Base-by-base conservation (phyloP, 2,113 vertebrate genomes). In the Amblyornis subalaris region DNA sequence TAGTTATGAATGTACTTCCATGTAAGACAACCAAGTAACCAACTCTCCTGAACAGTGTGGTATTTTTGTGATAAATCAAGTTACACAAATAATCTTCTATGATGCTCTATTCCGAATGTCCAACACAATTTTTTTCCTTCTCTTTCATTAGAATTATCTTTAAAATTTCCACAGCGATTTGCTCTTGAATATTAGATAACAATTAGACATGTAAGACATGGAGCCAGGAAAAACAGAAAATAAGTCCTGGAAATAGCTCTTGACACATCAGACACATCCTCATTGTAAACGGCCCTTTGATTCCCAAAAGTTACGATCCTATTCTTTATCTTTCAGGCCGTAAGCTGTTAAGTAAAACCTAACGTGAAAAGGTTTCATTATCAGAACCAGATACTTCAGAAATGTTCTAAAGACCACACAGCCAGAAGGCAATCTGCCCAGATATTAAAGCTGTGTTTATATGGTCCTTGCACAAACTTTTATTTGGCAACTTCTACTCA, bases 281-380 rank as follows among this genome's bases (percentile, higher is more conserved):
- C 8, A 50, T 19, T 22, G 17, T 24, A 70, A 86, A n/a, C 0
- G 2, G 16, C 26, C 24, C 10, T 84, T 71, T 0, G 10, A 8
- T 42, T 38, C 42, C 29, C 42, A 18, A 9, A 88, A 62, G 14
- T 47, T 79, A 74, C 45, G 36, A 54, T 79, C 74, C 7, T 69
- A 54, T 69, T 94, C 74, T 29, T 38, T 48, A 58, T 45, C 78
- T 42, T 70, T 40, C 38, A 82, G 22, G 33, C 31, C 88, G 54
- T 65, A 64, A 53, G 53, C 12, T 85, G 23, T 12, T 61, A 88
- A 65, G 54, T 44, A 57, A 89, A 82, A 82, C 10, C n/a, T 57
- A 54, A 44, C 3, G 10, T 14, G 3, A 55, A 72, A 79, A 57
- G 10, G 28, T 60, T 89, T 78, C 7, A 53, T 72, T 69, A 75